These are phyloP conservation scores for Crocidura indochinensis DNA, from an alignment of 2,797 vertebrate species.

Conservation along the genomic window DNA sequence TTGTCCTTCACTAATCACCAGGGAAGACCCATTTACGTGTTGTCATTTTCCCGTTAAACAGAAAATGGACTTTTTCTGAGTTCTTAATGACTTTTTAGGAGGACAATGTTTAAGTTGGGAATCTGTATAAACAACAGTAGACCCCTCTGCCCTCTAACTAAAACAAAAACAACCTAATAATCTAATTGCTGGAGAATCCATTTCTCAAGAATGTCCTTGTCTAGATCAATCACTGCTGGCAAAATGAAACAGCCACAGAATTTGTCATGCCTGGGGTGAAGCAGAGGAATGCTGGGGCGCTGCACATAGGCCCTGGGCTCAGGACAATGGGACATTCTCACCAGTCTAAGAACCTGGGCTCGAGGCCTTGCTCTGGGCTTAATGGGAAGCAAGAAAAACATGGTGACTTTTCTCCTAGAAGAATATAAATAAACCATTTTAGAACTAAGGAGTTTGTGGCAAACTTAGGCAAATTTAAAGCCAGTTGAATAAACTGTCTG, in stretches of 20 bases:
- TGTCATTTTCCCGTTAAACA: conserved; percentile 60
- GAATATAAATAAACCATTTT: conserved; percentile 63
- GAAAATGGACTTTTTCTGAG: conserved; percentile 50
- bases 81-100: conserved; percentile 66
- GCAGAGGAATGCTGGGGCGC: conserved; percentile 33
- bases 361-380: background rate
- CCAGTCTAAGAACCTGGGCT: conserved; percentile 35
- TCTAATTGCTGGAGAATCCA: conserved; percentile 45
- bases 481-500: conserved; percentile 26
- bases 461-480: conserved; percentile 51
- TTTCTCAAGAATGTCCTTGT: conserved; percentile 66
- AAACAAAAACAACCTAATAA: background rate
- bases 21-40: conserved; percentile 25
- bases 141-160: background rate
- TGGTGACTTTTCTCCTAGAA: conserved; percentile 64
- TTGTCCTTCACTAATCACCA: conserved; percentile 61
- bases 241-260: conserved; percentile 68
- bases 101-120: conserved; percentile 56
- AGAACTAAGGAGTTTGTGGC: background rate
- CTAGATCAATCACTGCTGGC: conserved; percentile 66
- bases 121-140: conserved; percentile 60
- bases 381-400: conserved; percentile 52
- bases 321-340: background rate
- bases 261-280: conserved; percentile 53
- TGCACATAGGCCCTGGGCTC: conserved; percentile 49